Evolutionary conservation across 1,140 invertebrate species (phyloP).

Genomic region (Limonius californicus): DNA sequence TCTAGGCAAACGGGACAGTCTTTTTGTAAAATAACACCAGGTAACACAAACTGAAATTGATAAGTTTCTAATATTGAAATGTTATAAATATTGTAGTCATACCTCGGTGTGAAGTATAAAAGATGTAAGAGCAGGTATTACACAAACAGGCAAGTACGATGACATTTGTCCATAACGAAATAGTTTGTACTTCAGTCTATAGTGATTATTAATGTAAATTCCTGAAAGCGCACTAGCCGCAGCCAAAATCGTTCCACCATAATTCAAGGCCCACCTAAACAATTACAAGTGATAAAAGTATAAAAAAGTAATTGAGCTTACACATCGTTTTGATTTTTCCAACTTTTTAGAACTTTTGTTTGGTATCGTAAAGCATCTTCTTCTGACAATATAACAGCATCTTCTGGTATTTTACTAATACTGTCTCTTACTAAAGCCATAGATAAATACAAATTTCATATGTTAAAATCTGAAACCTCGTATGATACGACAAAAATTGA

Average conservation of each 20-base stretch:
- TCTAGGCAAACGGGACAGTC: conserved; percentile 48
- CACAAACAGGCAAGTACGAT: conserved; percentile 47
- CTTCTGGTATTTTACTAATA: conserved; percentile 38
- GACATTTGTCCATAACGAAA: conserved; percentile 43
- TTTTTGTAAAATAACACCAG: conserved; percentile 42
- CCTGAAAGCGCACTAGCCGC: conserved; percentile 40
- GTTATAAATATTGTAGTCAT: background rate
- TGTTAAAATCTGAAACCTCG: too few relatives aligned
- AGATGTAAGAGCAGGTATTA: conserved; percentile 46
- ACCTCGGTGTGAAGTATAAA: conserved; percentile 46
- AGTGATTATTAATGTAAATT: conserved; percentile 49
- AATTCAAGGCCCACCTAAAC: conserved; percentile 47
- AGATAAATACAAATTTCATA: too few relatives aligned
- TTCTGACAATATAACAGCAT: conserved; percentile 48
- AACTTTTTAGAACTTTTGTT: conserved; percentile 46
- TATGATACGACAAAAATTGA: too few relatives aligned
- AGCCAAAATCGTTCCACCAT: conserved; percentile 40
- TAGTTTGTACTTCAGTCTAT: conserved; percentile 43
- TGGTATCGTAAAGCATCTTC: conserved; percentile 48
- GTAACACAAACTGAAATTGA: conserved; percentile 44
- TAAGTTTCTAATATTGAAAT: too few relatives aligned
- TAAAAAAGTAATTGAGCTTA: conserved; percentile 31
- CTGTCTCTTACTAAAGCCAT: conserved; percentile 29
- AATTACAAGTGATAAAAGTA: too few relatives aligned
- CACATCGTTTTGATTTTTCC: conserved; percentile 47